Evolutionary conservation across 2,113 vertebrate genomes (phyloP), one percentile per base, ranked within the genome.

Genomic region (Condylura cristata): DNA sequence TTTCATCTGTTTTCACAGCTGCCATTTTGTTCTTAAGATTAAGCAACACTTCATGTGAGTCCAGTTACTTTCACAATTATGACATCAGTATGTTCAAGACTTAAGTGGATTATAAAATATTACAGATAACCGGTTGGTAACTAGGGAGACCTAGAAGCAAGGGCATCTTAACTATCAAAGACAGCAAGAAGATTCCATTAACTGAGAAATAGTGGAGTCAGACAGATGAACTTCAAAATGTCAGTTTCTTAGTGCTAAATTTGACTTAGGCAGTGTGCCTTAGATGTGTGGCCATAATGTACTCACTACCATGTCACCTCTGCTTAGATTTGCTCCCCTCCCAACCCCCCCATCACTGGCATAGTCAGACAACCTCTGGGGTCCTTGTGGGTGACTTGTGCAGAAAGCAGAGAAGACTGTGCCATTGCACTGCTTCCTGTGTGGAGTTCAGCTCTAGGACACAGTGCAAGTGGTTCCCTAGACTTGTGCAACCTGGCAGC

Each of bases 1-100:
- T 95, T 44, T 24, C 92, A 96, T 96, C 75, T 98, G 94, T 97
- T 98, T 98, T 97, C 96, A 97, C 97, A 98, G 97, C 97, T 98
- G 97, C 89, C 90, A 95, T 97, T 98, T 96, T 86, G 70, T 96
- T 86, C 93, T 87, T 95, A 96, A 92, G 72, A 90, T 66, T 90
- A 95, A 90, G 51, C 83, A 96, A 78, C 72, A 74, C 72, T 13
- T 97, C 82, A 83, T 92, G 83, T 85, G 80, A 95, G 90, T 88
- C 86, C 11, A 16, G 51, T 86, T 81, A 81, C 44, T 96, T 93
- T 72, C 61, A 58, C 85, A 91, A 81, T 93, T 94, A 91, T 86
- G 86, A 80, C 51, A n/a, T 95, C 71, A 88, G 79, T 72, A 30
- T 86, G 30, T 75, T 68, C 58, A 85, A 90, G 78, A 79, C 41